Evolutionary conservation across 2,113 vertebrate species (phyloP), one percentile per base, ranked within the genome.

Genomic region (Sigmodon hispidus): DNA sequence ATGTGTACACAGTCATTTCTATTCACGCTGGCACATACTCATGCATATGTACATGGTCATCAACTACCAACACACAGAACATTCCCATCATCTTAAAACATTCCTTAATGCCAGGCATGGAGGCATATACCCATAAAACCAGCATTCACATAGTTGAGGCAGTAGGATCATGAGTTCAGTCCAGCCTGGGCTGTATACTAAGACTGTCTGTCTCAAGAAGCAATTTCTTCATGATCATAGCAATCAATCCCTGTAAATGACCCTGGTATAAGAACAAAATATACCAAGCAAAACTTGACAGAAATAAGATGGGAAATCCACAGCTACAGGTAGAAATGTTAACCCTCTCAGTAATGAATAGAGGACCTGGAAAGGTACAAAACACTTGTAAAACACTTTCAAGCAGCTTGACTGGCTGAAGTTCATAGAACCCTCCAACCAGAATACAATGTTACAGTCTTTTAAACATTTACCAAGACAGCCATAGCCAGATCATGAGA

Each of bases 281-380:
- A 40, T 15, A 70, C 6, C 11, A 88, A 67, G 26, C 48, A 76
- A 59, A 91, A 61, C 43, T 31, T 85, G 89, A 84, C 50, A 91
- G 5, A 73, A 91, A 77, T 3, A 1, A 88, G 59, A 69, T 76
- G 50, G 57, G 43, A 88, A 59, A 48, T 26, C 52, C 1, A 36
- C 65, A 70, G 45, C 86, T 80, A 80, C 4, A 86, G 36, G n/a
- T 75, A 45, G 59, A 69, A 87, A 40, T 83, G 67, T 59, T 61
- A 91, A 19, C 75, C 59, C 31, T 34, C 34, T 50, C 48, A 73
- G 43, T 75, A 94, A 87, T 55, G 70, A 69, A 55, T 48, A 81
- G 36, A 92, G 81, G 86, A 81, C 72, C 80, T 59, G 16, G 83
- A 65, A 89, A 81, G 34, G 63, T 22, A 63, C n/a, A 91, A 90